Base-by-base conservation (phyloP, 2,113 vertebrate species). In the Patagioenas fasciata region DNA sequence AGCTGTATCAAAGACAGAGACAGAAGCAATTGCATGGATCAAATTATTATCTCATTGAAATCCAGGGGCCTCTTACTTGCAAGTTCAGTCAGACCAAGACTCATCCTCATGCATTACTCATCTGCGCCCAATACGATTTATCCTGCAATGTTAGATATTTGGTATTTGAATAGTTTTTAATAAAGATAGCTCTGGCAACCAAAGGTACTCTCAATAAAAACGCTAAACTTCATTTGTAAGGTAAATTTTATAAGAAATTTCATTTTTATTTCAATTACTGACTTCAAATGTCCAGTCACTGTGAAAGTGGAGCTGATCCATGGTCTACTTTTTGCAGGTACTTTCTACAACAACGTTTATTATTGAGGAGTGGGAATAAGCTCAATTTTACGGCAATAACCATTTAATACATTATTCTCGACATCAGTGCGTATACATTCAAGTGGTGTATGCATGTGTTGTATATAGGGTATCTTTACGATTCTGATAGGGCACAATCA, bases 11-110 rank as follows among this genome's bases (percentile, higher is more conserved):
- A 96, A 97, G 90, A 86, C 93, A 47, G 80, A 88, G 88, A 88
- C 92, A 95, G 93, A 91, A 93, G 92, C 75, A 91, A 91, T 96
- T 5, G 26, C 95, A 93, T 95, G 90, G 92, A 90, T 91, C 92
- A 94, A 91, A 96, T 96, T 94, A 97, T 94, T 95, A 85, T 90
- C 93, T 93, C 95, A 95, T 86, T 96, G 95, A 90, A 90, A 91
- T 78, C 93, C 75, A 88, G 69, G 18, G 67, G 47, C 60, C 88
- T 83, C 71, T 85, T 95, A 85, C 82, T 89, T 51, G 64, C 80
- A 67, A 91, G 56, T 89, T 94, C 84, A 95, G 53, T 62, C 54
- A 71, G 72, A 80, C 34, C 85, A 95, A 56, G 60, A 90, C 67
- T 91, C 86, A 80, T 60, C 61, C 83, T 75, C 4, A 2, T 54